Base-by-base conservation (phyloP, 2,797 vertebrate species). In the Sarcophilus harrisii region DNA sequence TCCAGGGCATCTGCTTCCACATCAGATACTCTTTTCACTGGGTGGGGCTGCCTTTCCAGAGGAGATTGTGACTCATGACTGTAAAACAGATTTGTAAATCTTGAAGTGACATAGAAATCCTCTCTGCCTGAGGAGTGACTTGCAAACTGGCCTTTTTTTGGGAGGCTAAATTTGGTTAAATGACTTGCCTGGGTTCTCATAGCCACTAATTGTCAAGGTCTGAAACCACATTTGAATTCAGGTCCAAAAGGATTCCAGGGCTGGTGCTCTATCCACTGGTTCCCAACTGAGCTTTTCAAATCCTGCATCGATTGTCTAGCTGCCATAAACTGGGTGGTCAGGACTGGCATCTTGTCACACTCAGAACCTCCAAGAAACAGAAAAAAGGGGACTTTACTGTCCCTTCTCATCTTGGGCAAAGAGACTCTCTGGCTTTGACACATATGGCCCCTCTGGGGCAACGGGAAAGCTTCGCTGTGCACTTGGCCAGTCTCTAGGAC, bases 331-430 rank as follows among this genome's bases (percentile, higher is more conserved):
- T 91, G 90, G 59, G 73, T 87, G 96, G 91, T 62, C 24, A 4
- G 0, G 93, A 60, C n/a, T 66, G 62, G 57, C 57, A 57, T 38
- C 57, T 95, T 95, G 93, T 87, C 90, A 58, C 6, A n/a, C 73
- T 95, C 45, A 91, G 95, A 92, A 54, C 92, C 96, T 95, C 96
- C 97, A 97, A 96, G 95, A 92, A 38, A 73, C 95, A 94, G 89
- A 94, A 96, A 94, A 81, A 59, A 93, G 29, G 38, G 62, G 58
- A 96, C 94, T 95, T 59, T 95, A 93, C 96, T 96, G 91, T 55
- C 97, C 58, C 93, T 95, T 96, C 90, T 92, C 58, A 93, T 45
- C 49, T 52, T 97, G 90, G 45, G 59, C 29, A 97, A 95, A 95
- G 93, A 0, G 14, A 52, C 45, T 16, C 45, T 81, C 1, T 30